A percentile compares a stretch with the other conserved stretches of the same genome.
Evolutionary conservation across 1,140 invertebrate species (phyloP).

Genomic region (Asobara japonica): DNA sequence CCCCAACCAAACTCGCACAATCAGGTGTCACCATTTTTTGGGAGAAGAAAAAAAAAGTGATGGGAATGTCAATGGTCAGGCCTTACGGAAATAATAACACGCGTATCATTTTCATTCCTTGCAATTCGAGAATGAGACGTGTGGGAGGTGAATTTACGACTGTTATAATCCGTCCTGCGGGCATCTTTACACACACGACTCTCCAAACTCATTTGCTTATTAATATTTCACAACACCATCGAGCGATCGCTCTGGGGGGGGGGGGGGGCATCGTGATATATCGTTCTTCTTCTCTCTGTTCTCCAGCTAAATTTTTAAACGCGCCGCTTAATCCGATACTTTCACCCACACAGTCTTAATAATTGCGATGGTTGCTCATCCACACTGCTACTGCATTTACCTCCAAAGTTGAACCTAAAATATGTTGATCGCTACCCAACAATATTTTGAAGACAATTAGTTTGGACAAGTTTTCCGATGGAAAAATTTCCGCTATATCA

Average conservation of each 20-base stretch:
- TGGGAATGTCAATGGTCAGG: too few species aligned
- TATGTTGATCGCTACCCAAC: not conserved
- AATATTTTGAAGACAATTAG: not conserved
- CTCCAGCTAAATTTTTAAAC: conserved; percentile 7
- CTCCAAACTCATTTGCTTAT: conserved; percentile 64
- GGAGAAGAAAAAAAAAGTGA: not conserved
- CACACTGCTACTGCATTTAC: not conserved
- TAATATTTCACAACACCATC: conserved; percentile 61
- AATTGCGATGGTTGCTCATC: not conserved
- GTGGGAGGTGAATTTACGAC: conserved; percentile 61
- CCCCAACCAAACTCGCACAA: not conserved
- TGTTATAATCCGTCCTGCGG: conserved; percentile 48
- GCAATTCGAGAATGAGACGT: conserved; percentile 26
- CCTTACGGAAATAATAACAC: too few species aligned
- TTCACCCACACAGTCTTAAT: conserved; percentile 4
- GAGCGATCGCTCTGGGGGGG: conserved; percentile 52
- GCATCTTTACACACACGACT: conserved; percentile 46
- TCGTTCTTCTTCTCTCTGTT: conserved; percentile 33
- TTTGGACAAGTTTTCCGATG: too few species aligned
- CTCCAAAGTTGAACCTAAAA: not conserved
- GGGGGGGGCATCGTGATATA: conserved; percentile 44
- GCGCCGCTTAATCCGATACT: conserved; percentile 11
- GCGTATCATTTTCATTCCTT: not conserved
- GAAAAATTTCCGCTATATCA: too few species aligned
- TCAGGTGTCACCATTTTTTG: not conserved